Evolutionary conservation across 2,888 invertebrate genomes (phyloP).

Genomic region (Aphrophora alni): DNA sequence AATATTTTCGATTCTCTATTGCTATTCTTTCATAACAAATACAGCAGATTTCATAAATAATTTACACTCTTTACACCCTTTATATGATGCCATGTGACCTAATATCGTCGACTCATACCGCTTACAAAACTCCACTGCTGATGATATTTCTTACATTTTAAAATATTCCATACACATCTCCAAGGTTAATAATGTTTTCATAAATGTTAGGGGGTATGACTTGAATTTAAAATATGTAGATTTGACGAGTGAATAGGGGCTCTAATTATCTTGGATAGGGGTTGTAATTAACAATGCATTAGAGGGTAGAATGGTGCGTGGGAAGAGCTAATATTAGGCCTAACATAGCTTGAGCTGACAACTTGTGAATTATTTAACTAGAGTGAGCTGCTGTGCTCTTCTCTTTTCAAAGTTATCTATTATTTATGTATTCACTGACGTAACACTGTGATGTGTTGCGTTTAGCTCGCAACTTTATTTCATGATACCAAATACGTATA

Average conservation of each 20-base stretch:
- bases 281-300: background rate
- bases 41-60: too few relatives aligned
- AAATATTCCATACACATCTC: too few relatives aligned
- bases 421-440: background rate
- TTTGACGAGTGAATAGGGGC: background rate
- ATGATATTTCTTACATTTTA: too few relatives aligned
- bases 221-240: background rate
- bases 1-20: too few relatives aligned
- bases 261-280: background rate
- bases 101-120: too few relatives aligned
- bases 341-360: background rate
- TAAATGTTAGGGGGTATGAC: too few relatives aligned
- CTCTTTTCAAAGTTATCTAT: background rate
- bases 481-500: background rate
- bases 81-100: too few relatives aligned
- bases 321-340: background rate
- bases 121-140: too few relatives aligned
- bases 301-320: background rate
- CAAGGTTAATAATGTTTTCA: too few relatives aligned
- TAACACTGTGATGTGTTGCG: background rate
- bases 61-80: too few relatives aligned
- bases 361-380: background rate
- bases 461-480: background rate
- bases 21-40: too few relatives aligned
- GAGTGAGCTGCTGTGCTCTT: background rate